phyloP scores from a whole-genome alignment of 2,797 vertebrate species.

The Anguilla megastoma region DNA sequence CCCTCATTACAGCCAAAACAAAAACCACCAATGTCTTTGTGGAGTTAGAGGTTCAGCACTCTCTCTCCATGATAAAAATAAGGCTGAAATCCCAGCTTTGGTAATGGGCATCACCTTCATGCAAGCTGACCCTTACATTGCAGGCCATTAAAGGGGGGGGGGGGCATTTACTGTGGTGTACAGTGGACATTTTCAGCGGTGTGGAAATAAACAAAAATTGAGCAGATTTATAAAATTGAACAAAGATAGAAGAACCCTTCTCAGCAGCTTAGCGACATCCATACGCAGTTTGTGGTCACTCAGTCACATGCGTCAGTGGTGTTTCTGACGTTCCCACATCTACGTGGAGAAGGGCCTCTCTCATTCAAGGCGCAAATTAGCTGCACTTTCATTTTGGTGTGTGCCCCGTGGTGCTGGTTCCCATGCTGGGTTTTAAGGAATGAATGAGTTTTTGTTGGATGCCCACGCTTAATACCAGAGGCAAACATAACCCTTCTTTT shows the following conservation, averaged over 20 bases:
- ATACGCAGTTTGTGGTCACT: neutral
- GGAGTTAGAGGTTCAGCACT: neutral
- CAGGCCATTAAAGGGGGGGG: neutral
- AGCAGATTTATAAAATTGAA: too few relatives aligned
- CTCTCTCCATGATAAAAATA: neutral
- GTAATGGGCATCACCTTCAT: neutral
- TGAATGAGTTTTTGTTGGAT: constrained; percentile 23
- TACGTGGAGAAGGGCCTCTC: constrained; percentile 1
- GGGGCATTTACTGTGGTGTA: neutral
- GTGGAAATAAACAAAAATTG: neutral
- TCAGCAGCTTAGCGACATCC: too few relatives aligned
- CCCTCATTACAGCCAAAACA: neutral
- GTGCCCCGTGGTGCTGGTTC: neutral
- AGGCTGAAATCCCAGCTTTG: neutral
- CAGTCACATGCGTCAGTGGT: neutral
- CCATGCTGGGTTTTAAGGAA: constrained; percentile 5
- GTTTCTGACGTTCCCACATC: constrained; percentile 6
- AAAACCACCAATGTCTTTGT: neutral
- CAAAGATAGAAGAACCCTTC: neutral
- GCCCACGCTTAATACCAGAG: constrained; percentile 18
- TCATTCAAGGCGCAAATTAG: neutral
- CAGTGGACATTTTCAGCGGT: neutral
- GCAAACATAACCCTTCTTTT: constrained; percentile 20
- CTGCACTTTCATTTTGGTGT: constrained; percentile 1
- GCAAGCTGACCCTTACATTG: neutral